These are phyloP conservation scores for Chondrosia reniformis DNA, from an alignment of 37 sponge, comb jelly and placozoan genomes.

Conservation along the genomic window DNA sequence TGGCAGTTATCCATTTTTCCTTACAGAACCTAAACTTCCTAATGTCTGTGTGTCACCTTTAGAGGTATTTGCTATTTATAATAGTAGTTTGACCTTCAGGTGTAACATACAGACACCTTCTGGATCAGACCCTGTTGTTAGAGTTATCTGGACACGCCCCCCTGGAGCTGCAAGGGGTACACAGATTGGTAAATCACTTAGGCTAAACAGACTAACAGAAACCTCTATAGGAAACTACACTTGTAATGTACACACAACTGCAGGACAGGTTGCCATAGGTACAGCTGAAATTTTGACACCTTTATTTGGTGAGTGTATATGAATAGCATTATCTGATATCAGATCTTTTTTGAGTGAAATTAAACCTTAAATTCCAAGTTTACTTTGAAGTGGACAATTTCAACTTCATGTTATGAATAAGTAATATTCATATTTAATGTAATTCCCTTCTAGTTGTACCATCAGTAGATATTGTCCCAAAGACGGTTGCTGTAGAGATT, in stretches of 20 bases:
- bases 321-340: neutral
- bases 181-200: neutral
- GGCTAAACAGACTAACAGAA: neutral
- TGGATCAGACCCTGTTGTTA: neutral
- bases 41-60: neutral
- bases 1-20: too few relatives aligned
- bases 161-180: neutral
- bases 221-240: neutral
- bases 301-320: neutral
- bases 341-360: too few relatives aligned
- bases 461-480: neutral
- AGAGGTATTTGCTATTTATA: neutral
- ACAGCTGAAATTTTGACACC: neutral
- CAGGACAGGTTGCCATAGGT: neutral
- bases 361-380: too few relatives aligned
- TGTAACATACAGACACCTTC: neutral
- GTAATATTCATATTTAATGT: neutral
- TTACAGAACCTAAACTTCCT: neutral
- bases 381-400: too few relatives aligned
- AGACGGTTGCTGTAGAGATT: neutral
- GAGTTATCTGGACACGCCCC: neutral
- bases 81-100: neutral
- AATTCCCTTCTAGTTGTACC: neutral
- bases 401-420: too few relatives aligned
- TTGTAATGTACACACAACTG: neutral